phyloP scores from a whole-genome alignment of 1,140 invertebrate species.

The Camponotus vicinus region DNA sequence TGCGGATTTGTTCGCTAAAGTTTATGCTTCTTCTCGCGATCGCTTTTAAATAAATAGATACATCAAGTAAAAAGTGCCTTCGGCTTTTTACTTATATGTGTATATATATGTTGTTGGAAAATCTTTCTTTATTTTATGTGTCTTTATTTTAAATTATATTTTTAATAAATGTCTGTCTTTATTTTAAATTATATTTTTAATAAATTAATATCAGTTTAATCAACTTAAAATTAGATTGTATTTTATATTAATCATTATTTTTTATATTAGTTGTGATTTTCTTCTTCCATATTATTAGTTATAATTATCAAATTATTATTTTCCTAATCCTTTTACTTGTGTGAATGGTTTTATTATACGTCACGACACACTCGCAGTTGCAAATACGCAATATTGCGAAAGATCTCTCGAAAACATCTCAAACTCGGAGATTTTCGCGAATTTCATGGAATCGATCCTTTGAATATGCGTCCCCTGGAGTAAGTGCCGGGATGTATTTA shows the following conservation, averaged over 20 bases:
- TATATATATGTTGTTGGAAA: background rate
- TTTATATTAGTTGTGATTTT: too few relatives aligned
- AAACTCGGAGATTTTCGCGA: background rate
- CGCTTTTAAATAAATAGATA: constrained; percentile 23
- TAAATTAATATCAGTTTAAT: background rate
- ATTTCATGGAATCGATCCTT: constrained; percentile 59
- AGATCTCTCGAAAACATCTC: background rate
- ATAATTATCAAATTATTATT: background rate
- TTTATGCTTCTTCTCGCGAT: background rate
- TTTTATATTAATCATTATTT: too few relatives aligned
- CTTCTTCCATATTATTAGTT: background rate
- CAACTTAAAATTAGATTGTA: background rate
- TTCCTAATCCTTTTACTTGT: background rate
- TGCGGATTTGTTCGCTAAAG: background rate
- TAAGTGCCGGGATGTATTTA: constrained; percentile 72
- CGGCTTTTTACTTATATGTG: background rate
- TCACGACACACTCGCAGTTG: background rate
- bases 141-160: background rate
- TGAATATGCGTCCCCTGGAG: constrained; percentile 63
- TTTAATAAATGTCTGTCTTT: background rate
- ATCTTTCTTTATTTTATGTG: background rate
- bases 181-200: background rate
- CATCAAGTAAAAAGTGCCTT: background rate
- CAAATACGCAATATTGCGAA: background rate
- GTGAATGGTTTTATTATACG: background rate